These are phyloP conservation scores for Tringa solitaria DNA, from an alignment of 2,113 vertebrate species.

Conservation along the genomic window DNA sequence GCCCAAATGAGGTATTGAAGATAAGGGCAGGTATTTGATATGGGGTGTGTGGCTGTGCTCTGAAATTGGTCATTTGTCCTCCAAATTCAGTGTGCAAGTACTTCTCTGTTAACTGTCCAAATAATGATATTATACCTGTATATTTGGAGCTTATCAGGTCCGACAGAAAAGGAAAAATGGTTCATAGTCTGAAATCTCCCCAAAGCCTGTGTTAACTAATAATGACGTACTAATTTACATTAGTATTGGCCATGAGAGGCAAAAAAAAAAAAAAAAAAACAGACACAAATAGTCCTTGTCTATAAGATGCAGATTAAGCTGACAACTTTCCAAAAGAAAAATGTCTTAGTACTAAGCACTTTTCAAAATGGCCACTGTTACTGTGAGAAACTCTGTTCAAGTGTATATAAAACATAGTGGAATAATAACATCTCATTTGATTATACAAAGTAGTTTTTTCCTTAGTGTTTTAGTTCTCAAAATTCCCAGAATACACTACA, in stretches of 20 bases:
- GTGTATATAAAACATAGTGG: slow-evolving; percentile 67
- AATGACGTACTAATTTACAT: background rate
- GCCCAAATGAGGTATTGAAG: background rate
- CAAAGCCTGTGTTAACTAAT: background rate
- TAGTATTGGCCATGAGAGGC: background rate
- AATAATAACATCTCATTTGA: slow-evolving; percentile 76
- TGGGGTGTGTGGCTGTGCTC: background rate
- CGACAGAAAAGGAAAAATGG: background rate
- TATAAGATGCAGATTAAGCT: background rate
- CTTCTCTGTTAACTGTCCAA: background rate
- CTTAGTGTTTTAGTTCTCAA: slow-evolving; percentile 74
- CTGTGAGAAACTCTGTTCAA: slow-evolving; percentile 49
- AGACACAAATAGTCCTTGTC: background rate
- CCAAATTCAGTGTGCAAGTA: background rate
- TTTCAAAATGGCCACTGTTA: slow-evolving; percentile 24
- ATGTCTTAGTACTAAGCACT: background rate
- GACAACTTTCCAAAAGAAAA: background rate
- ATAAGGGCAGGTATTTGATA: background rate
- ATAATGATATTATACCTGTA: background rate
- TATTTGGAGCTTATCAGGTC: background rate
- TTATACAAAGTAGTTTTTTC: slow-evolving; percentile 67
- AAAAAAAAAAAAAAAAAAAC: no score
- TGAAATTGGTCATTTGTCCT: background rate
- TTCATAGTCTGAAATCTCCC: background rate
- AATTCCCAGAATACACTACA: slow-evolving; percentile 77